Evolutionary conservation across 2,797 vertebrate genomes (phyloP).

Genomic region (Buphagus erythrorhynchus): DNA sequence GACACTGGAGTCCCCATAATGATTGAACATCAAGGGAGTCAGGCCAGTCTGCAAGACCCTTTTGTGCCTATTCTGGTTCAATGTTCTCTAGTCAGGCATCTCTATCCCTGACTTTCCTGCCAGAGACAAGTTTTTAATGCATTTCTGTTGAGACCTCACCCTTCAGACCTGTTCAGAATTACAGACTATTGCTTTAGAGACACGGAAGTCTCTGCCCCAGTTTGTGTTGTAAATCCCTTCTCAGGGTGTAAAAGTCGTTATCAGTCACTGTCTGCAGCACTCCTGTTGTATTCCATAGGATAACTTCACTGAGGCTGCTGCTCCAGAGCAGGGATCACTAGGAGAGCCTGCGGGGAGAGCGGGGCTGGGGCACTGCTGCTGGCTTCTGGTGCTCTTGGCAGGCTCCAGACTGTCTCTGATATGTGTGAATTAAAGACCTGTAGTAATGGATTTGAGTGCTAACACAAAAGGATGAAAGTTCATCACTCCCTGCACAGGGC

Average conservation of each 20-base stretch:
- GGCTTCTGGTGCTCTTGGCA: not conserved
- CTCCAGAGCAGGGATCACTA: not conserved
- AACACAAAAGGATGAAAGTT: not conserved
- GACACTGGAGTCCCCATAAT: not conserved
- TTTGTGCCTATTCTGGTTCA: not conserved
- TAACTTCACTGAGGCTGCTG: not conserved
- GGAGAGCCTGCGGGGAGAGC: not conserved
- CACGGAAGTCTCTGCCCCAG: not conserved
- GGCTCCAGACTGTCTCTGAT: not conserved
- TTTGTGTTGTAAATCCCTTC: not conserved
- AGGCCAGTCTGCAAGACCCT: not conserved
- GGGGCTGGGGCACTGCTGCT: not conserved
- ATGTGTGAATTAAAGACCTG: not conserved
- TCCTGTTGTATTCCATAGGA: not conserved
- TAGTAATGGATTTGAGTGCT: not conserved
- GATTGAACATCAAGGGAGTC: not conserved
- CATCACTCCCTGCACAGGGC: not conserved
- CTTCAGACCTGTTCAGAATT: slow-evolving; percentile 3
- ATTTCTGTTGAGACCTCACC: not conserved
- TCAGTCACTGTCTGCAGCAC: not conserved
- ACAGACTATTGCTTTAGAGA: not conserved
- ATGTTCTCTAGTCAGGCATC: not conserved
- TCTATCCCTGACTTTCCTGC: not conserved
- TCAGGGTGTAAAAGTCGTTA: accelerated
- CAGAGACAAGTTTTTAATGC: not conserved